Evolutionary conservation across 2,797 vertebrate genomes (phyloP), one percentile per base, ranked within the genome.

Genomic region (Cephalopachus bancanus): DNA sequence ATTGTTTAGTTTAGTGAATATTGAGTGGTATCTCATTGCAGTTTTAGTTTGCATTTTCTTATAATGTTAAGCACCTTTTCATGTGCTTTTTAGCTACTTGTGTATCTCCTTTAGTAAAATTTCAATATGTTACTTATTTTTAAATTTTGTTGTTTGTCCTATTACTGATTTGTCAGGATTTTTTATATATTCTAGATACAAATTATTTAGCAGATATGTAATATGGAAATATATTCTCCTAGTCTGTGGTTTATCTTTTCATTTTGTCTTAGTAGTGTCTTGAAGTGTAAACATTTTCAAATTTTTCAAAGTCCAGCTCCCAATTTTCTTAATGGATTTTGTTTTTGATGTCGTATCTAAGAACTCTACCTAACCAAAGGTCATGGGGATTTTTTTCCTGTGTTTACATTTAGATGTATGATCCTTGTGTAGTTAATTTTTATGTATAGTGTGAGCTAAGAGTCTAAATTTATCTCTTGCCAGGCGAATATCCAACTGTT

Each of bases 261-360:
- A 28, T 87, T 67, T 94, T 94, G 89, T 80, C 69, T 96, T 87
- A 90, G 78, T 71, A 83, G 28, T 24, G 3, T 74, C 67, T 71
- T 92, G 28, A 83, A 90, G 16, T 86, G 17, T 7, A 90, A 84
- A 84, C 30, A 0, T 59, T 87, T 88, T 85, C 17, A 74, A 20
- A 33, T 24, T 84, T 84, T 95, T 92, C 76, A 4, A n/a, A n/a
- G n/a, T 83, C 51, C 3, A n/a, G 4, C 92, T 69, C 37, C 49
- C 37, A 93, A 12, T 64, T 74, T 89, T 92, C 76, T 81, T 59
- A 62, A 55, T 60, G 1, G 59, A 80, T 87, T 88, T 93, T 7
- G 26, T 83, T 83, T 59, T 64, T 62, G 24, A 83, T 83, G 15
- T 87, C 62, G 10, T 75, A 89, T 60, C 62, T 93, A 81, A 89